These are phyloP conservation scores for Arremon brunneinucha DNA, from an alignment of 2,797 vertebrate genomes.

Conservation along the genomic window DNA sequence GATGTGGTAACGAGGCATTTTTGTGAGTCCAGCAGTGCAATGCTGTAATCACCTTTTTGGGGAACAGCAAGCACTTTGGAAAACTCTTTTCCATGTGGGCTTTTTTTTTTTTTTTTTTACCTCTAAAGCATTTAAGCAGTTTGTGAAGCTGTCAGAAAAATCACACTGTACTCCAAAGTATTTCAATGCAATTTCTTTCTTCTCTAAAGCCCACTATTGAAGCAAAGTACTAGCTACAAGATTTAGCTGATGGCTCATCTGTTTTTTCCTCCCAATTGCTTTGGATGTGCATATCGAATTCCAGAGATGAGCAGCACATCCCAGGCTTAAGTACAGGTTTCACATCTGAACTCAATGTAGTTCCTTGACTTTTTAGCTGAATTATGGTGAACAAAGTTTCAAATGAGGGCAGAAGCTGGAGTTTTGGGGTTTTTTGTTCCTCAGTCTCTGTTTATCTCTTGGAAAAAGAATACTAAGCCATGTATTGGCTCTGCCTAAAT, in stretches of 20 bases:
- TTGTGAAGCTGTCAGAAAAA: neutral
- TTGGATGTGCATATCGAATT: neutral
- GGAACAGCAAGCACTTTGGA: fast-evolving
- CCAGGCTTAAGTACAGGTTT: neutral
- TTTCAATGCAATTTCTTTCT: neutral
- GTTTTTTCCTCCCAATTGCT: neutral
- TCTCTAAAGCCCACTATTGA: neutral
- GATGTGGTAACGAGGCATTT: neutral
- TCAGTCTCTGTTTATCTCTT: neutral
- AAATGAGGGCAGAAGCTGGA: neutral
- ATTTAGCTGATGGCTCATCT: neutral
- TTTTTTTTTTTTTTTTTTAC: neutral
- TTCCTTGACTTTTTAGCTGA: neutral
- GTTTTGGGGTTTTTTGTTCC: neutral
- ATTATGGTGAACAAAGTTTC: neutral
- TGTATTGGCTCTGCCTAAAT: neutral
- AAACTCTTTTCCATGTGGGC: neutral
- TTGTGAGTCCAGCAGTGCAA: neutral
- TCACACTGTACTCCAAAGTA: neutral
- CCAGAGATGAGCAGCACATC: neutral
- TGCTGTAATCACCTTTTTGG: neutral
- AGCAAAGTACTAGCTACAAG: neutral
- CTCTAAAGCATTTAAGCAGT: neutral
- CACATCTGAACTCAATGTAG: neutral
- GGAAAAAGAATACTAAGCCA: neutral